These are phyloP conservation scores for Ceratosolen fusciceps DNA, from an alignment of 1,140 invertebrate species.

Conservation along the genomic window DNA sequence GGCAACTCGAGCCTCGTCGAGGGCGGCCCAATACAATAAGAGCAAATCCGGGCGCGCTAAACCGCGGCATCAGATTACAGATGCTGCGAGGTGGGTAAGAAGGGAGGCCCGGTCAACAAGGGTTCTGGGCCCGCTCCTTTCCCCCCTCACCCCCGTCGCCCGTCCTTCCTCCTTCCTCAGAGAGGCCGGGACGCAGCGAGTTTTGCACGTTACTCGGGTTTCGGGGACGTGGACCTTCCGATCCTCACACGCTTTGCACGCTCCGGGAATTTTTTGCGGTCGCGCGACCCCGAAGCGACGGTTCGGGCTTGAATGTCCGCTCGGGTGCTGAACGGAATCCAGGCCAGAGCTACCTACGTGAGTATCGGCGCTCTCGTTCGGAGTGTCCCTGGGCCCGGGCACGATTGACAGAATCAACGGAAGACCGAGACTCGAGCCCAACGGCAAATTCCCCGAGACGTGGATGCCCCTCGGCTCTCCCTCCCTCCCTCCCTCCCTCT, in stretches of 20 bases:
- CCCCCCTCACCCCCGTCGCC: no score
- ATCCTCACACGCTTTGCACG: conserved; percentile 19
- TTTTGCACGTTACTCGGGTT: conserved; percentile 35
- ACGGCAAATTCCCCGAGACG: no score
- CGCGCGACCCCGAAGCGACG: conserved; percentile 3
- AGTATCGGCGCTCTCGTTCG: background rate
- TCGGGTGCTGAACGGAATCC: background rate
- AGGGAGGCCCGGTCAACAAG: background rate
- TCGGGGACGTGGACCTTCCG: background rate
- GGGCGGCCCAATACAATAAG: conserved; percentile 21
- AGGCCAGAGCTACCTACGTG: background rate
- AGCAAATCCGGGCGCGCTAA: background rate
- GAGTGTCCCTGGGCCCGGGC: no score
- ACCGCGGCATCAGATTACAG: conserved; percentile 29
- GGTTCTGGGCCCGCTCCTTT: background rate
- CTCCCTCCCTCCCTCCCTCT: no score
- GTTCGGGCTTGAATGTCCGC: conserved; percentile 4
- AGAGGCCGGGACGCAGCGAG: no score
- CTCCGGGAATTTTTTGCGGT: conserved; percentile 25
- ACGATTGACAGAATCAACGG: no score
- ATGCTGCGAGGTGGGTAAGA: background rate
- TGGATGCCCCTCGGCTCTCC: no score
- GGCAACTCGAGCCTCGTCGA: conserved; percentile 12
- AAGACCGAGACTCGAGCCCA: no score
- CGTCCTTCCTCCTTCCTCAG: no score